phyloP scores from a whole-genome alignment of 92 coral and sea anemone genomes.

The Heliopora coerulea region DNA sequence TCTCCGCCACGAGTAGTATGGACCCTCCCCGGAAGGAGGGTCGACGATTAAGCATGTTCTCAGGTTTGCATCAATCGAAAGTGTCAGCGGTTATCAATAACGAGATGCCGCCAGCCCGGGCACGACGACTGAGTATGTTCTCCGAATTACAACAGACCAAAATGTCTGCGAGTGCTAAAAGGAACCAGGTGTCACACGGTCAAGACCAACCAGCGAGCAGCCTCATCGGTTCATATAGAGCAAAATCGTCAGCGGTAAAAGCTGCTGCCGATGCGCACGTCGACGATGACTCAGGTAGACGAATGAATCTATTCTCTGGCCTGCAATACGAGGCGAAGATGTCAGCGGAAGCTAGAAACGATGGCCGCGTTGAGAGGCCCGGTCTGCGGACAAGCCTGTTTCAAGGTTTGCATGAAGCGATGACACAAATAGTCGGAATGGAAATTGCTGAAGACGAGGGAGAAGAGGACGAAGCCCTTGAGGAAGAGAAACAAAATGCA shows the following conservation, averaged over 20 bases:
- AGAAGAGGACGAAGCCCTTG: conserved; percentile 3
- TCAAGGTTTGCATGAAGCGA: background rate
- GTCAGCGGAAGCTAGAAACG: background rate
- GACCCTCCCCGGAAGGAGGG: background rate
- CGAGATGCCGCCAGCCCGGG: background rate
- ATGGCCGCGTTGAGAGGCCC: background rate
- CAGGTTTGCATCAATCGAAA: conserved; percentile 22
- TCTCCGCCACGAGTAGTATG: background rate
- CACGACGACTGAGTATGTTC: conserved; percentile 50
- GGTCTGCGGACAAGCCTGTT: background rate
- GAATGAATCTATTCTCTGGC: too few relatives aligned
- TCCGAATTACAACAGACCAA: conserved; percentile 39
- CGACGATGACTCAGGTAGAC: background rate
- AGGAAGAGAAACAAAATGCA: background rate
- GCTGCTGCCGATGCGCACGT: background rate
- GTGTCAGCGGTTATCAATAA: background rate
- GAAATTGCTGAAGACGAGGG: conserved; percentile 11
- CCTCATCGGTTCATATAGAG: background rate
- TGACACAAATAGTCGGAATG: conserved; percentile 9
- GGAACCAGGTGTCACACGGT: background rate
- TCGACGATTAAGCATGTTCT: conserved; percentile 56
- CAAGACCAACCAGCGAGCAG: background rate
- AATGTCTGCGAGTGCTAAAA: background rate
- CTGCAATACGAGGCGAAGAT: background rate
- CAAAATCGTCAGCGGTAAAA: background rate